These are phyloP conservation scores for Pithecia hirsuta DNA, from an alignment of 2,797 vertebrate species.

Conservation along the genomic window DNA sequence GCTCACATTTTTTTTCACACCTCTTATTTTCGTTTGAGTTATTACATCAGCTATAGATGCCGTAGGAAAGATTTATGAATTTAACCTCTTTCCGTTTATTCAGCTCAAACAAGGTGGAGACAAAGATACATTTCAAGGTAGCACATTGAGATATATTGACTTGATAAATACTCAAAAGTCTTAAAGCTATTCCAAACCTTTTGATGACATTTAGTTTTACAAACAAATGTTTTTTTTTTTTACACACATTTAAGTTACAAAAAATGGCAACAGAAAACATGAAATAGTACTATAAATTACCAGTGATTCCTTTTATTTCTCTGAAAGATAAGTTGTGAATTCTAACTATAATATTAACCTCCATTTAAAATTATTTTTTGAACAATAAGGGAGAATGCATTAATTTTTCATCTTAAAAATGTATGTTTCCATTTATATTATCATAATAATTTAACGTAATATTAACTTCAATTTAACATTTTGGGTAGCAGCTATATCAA, in stretches of 20 bases:
- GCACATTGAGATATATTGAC: background rate
- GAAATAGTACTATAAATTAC: background rate
- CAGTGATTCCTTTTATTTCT: background rate
- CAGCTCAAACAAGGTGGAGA: background rate
- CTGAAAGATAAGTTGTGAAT: background rate
- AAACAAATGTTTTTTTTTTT: background rate
- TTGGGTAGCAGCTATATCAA: background rate
- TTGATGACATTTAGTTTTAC: background rate
- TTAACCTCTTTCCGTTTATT: slow-evolving; percentile 27
- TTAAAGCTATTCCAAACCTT: background rate
- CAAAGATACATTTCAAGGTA: slow-evolving; percentile 44
- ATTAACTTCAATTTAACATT: background rate
- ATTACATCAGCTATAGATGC: background rate
- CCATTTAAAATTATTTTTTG: background rate
- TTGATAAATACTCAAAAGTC: background rate
- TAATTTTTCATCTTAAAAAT: background rate
- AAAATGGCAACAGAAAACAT: background rate
- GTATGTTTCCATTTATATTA: background rate
- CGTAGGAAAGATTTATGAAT: slow-evolving; percentile 49
- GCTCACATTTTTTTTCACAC: background rate
- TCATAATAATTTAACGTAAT: background rate
- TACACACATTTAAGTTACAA: background rate
- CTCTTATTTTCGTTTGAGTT: slow-evolving; percentile 51
- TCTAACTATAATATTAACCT: background rate
- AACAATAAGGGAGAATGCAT: background rate